Evolutionary conservation across 1,140 invertebrate genomes (phyloP), one percentile per base, ranked within the genome.

Genomic region (Brachionus manjavacas): DNA sequence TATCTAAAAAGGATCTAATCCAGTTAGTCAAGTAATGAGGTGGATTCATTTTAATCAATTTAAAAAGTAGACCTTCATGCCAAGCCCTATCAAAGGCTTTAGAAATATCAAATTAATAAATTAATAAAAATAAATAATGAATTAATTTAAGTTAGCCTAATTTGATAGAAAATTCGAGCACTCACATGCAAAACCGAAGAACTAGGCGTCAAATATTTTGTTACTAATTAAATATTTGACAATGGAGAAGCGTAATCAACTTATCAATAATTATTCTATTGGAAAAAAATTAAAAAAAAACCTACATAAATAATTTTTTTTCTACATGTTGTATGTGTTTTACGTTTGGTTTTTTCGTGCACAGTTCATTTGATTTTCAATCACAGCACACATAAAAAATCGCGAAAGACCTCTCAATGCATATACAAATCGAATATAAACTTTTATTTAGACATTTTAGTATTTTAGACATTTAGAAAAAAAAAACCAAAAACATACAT

Each of bases 321-420:
- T 72, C 39, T 72, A 35, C n/a, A 41, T 16, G 43, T 46, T 46
- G 11, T 46, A 39, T 43, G 8, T 72, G n/a, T n/a, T 72, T 39
- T 9, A 41, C 35, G 46, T 41, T 41, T 20, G 1, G 1, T 41
- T 72, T 6, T 16, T 35, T 35, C 4, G 31, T 41, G 31, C 68
- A 72, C 68, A 72, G 68, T 72, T 72, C 68, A 72, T 72, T 72
- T 72, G 46, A 41, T 16, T 68, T 68, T 39, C 31, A 39, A 31
- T 39, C 31, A 31, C 25, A 68, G 16, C 31, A 72, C 31, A 72
- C 6, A 72, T 43, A 72, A 7, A 68, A 31, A 70, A 72, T 16
- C 68, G 20, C 31, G 35, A 35, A 4, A 39, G 39, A 39, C 68
- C 52, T 60, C 52, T 60, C 52, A 60, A 72, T 72, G 39, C 68